Evolutionary conservation across 2,888 invertebrate species (phyloP), one percentile per base, ranked within the genome.

Genomic region (Microdon myrmicae): DNA sequence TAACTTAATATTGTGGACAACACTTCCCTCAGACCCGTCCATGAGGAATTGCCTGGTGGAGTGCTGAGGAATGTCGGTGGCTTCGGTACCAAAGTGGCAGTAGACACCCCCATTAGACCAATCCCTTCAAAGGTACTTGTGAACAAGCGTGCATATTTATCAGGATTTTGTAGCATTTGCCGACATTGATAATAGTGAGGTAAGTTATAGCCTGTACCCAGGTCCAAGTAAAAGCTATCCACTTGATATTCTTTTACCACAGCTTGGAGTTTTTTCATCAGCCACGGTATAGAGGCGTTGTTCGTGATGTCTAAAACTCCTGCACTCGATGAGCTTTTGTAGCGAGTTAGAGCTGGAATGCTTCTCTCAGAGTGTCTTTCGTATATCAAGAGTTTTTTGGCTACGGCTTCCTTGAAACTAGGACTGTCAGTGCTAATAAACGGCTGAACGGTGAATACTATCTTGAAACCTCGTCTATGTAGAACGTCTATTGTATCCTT

Each of bases 381-480:
- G n/a, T 88, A 88, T 28, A 93, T 86, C 2, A 94, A 78, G n/a
- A 92, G 74, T 45, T 88, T 83, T 45, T 86, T 86, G 39, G 86
- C 83, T 1, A 94, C 90, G 0, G 92, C 89, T 70, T 91, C 88
- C 43, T 87, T 87, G 74, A 94, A 95, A 71, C 90, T 92, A 2
- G 81, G 81, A 67, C 94, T 93, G 71, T 93, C 92, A 0, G 93
- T 92, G 41, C 90, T 90, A 20, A 95, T 88, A 74, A 92, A 96
- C 0, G 96, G 95, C 73, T 94, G 94, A 0, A 95, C 85, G n/a
- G 92, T 90, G 68, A 96, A 87, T 0, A 90, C 90, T 8, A 96
- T 88, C 72, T 90, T 86, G 68, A 95, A 96, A 1, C 94, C 94
- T 67, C 93, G 82, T 20, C 94, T 83, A 67, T 90, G 90, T 23